phyloP scores from a whole-genome alignment of 2,113 vertebrate genomes.

The Cricetomys ansorgei region DNA sequence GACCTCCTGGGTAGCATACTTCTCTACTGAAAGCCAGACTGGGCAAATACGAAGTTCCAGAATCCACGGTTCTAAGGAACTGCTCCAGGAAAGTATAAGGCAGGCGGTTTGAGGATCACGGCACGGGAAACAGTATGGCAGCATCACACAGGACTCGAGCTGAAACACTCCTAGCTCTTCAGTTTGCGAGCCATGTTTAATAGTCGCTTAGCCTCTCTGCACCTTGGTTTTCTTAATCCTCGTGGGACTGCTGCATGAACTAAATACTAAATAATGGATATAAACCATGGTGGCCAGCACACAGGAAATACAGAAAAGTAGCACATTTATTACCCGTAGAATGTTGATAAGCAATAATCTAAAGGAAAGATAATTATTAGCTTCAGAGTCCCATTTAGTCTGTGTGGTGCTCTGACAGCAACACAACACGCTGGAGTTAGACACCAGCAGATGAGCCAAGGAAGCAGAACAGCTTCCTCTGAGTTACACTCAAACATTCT shows the following conservation, averaged over 20 bases:
- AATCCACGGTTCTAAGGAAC: neutral
- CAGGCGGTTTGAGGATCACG: neutral
- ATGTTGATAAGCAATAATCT: slow-evolving; percentile 16
- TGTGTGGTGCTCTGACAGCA: slow-evolving; percentile 3
- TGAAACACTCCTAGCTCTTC: neutral
- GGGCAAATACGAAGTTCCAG: neutral
- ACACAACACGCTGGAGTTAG: neutral
- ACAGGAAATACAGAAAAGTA: neutral
- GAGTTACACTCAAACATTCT: slow-evolving; percentile 29
- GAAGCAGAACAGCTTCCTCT: neutral
- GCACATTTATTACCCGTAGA: neutral
- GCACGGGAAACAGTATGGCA: neutral
- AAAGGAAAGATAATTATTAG: slow-evolving; percentile 22
- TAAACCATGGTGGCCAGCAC: neutral
- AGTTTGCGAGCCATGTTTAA: neutral
- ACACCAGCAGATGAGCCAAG: neutral
- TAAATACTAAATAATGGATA: slow-evolving; percentile 27
- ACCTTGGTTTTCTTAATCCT: neutral
- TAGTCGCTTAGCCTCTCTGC: neutral
- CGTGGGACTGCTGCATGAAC: neutral
- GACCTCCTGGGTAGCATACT: neutral
- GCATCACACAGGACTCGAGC: neutral
- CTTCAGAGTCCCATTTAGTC: neutral
- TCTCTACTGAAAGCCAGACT: neutral
- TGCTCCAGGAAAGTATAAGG: neutral